These are phyloP conservation scores for Dasypolia templi DNA, from an alignment of 2,888 invertebrate species.

Conservation along the genomic window DNA sequence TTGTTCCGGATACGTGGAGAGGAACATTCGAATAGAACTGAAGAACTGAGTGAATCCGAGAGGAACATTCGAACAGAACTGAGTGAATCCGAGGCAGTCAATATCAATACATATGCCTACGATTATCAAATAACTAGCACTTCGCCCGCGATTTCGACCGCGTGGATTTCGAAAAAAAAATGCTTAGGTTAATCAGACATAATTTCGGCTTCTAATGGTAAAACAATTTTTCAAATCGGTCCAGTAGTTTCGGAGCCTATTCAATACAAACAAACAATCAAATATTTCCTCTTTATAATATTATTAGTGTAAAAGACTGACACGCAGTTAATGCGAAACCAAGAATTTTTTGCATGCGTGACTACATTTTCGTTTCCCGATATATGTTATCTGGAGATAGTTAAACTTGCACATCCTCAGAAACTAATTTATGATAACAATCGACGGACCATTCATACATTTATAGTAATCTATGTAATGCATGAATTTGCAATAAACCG, in stretches of 20 bases:
- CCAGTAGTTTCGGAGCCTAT: no score
- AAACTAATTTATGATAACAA: slow-evolving; percentile 52
- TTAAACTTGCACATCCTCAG: slow-evolving; percentile 37
- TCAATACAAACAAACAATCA: no score
- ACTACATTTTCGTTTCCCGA: slow-evolving; percentile 42
- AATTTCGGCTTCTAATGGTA: no score
- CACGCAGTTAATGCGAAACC: slow-evolving; percentile 14
- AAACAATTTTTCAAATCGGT: no score
- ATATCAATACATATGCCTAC: slow-evolving; percentile 1
- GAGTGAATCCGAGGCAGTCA: slow-evolving; percentile 10
- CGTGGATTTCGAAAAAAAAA: no score
- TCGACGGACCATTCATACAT: slow-evolving; percentile 67
- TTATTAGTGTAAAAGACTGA: no score
- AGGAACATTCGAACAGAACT: slow-evolving; percentile 9
- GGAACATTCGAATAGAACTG: slow-evolving; percentile 8
- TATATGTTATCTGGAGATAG: slow-evolving; percentile 48
- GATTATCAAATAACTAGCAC: slow-evolving; percentile 22
- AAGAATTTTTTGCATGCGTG: slow-evolving; percentile 24
- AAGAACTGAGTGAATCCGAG: slow-evolving; percentile 16
- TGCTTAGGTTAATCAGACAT: no score
- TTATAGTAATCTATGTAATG: slow-evolving; percentile 71
- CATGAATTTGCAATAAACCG: slow-evolving; percentile 75
- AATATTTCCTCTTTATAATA: no score
- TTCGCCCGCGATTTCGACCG: no score
- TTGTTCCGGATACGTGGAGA: slow-evolving; percentile 35